These are phyloP conservation scores for Xylota segnis DNA, from an alignment of 2,888 invertebrate genomes.

Conservation along the genomic window DNA sequence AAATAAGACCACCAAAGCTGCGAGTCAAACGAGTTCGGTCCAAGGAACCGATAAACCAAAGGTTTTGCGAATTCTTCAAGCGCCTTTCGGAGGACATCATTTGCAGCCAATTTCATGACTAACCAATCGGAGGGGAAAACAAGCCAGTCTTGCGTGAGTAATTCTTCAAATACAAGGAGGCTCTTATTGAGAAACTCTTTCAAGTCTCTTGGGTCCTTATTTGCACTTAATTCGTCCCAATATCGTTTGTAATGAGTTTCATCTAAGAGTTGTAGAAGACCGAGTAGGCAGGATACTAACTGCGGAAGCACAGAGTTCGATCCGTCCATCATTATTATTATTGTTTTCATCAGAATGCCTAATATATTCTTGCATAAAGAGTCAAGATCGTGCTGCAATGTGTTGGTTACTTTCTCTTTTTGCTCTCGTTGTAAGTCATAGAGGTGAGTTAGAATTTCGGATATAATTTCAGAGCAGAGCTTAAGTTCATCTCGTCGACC, in stretches of 20 bases:
- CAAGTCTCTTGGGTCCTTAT: constrained; percentile 89
- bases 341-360: constrained; percentile 94
- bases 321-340: constrained; percentile 92
- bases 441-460: constrained; percentile 90
- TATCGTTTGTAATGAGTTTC: constrained; percentile 94
- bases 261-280: constrained; percentile 93
- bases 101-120: constrained; percentile 94
- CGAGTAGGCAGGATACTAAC: constrained; percentile 94
- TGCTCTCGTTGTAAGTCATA: constrained; percentile 85
- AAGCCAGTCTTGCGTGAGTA: constrained; percentile 83
- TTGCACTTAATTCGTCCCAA: constrained; percentile 90
- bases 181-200: constrained; percentile 94
- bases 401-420: constrained; percentile 85
- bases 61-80: constrained; percentile 95
- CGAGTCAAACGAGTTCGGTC: constrained; percentile 90
- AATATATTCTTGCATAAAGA: constrained; percentile 92
- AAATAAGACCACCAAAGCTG: constrained; percentile 92
- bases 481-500: constrained; percentile 92
- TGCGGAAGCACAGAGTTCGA: constrained; percentile 89
- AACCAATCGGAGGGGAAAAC: constrained; percentile 95
- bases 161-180: constrained; percentile 86
- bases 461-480: constrained; percentile 94
- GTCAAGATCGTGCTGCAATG: constrained; percentile 91
- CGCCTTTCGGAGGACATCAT: constrained; percentile 93
- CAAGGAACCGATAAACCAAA: constrained; percentile 92